Evolutionary conservation across 2,113 vertebrate species (phyloP).

Genomic region (Athene noctua): DNA sequence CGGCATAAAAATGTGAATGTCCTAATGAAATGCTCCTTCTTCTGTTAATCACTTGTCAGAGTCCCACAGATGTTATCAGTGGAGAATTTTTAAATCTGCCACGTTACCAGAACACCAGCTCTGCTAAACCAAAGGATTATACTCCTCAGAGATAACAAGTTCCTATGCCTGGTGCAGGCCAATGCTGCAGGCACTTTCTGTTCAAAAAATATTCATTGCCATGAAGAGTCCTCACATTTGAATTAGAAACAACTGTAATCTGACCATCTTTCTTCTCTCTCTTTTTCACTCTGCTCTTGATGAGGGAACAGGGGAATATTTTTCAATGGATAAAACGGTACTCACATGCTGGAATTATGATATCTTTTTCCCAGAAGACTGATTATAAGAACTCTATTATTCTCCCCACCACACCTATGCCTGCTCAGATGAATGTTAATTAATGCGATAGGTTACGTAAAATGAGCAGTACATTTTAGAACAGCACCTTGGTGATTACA

Average conservation of each 20-base stretch:
- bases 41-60: neutral
- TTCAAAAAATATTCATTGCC: neutral
- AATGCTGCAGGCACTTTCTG: neutral
- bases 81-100: neutral
- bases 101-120: neutral
- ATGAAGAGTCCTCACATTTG: neutral
- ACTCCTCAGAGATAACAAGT: neutral
- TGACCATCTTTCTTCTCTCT: neutral
- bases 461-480: neutral
- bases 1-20: neutral
- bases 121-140: neutral
- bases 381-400: slow-evolving; percentile 7
- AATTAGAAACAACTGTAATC: neutral
- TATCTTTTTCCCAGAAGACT: slow-evolving; percentile 14
- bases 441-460: slow-evolving; percentile 1
- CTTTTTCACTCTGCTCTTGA: neutral
- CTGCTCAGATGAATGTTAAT: slow-evolving; percentile 51
- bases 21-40: neutral
- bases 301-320: neutral
- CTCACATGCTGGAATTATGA: neutral
- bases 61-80: neutral
- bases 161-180: neutral
- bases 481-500: slow-evolving; percentile 15
- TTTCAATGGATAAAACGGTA: slow-evolving; percentile 3
- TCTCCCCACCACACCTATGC: slow-evolving; percentile 5